phyloP scores from a whole-genome alignment of 2,797 vertebrate species.

The Zalophus californianus region DNA sequence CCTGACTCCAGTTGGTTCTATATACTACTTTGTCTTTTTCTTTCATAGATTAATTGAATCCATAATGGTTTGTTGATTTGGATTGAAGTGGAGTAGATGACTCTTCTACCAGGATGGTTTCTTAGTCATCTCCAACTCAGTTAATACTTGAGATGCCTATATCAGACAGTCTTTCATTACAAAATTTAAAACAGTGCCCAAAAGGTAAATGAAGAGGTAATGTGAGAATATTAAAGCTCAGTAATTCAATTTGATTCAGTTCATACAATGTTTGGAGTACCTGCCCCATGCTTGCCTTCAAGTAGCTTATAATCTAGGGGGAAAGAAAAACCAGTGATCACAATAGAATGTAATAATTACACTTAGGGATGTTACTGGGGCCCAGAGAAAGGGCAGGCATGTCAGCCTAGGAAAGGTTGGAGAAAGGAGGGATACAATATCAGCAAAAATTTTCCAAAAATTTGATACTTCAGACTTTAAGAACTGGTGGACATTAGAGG shows the following conservation, averaged over 20 bases:
- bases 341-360: not conserved
- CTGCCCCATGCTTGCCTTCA: not conserved
- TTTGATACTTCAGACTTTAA: not conserved
- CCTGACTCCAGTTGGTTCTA: slow-evolving; percentile 27
- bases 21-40: not conserved
- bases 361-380: not conserved
- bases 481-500: not conserved
- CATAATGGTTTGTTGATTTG: slow-evolving; percentile 11
- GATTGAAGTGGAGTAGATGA: not conserved
- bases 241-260: not conserved
- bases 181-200: not conserved
- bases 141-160: not conserved
- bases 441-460: not conserved
- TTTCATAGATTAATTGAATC: slow-evolving; percentile 26
- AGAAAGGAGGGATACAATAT: not conserved
- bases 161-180: slow-evolving; percentile 11
- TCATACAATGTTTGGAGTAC: not conserved
- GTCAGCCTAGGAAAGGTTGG: not conserved
- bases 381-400: not conserved
- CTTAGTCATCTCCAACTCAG: not conserved
- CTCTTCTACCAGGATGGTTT: not conserved
- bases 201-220: slow-evolving; percentile 20
- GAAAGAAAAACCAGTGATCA: not conserved
- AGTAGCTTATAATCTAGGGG: not conserved
- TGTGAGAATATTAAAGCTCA: slow-evolving; percentile 9